Evolutionary conservation across 1,140 invertebrate species (phyloP).

Genomic region (Drosophila nigromelanica): DNA sequence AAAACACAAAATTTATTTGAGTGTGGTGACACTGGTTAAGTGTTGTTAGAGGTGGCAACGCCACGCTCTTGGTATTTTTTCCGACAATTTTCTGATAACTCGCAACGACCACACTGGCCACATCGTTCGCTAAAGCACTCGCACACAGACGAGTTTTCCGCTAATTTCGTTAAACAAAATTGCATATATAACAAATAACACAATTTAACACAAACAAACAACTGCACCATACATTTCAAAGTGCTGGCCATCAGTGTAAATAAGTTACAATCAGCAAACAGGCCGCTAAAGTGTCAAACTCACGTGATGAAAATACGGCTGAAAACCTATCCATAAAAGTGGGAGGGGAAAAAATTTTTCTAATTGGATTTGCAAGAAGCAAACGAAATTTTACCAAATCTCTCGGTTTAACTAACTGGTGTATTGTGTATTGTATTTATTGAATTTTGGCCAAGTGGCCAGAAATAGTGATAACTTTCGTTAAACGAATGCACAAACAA

Average conservation of each 20-base stretch:
- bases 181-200: constrained; percentile 57
- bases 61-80: constrained; percentile 13
- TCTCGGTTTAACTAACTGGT: neutral
- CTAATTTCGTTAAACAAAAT: constrained; percentile 60
- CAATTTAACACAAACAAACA: constrained; percentile 51
- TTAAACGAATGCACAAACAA: constrained; percentile 53
- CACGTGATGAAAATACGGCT: constrained; percentile 80
- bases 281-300: constrained; percentile 36
- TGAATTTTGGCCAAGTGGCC: constrained; percentile 8
- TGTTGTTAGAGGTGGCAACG: constrained; percentile 18
- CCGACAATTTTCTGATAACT: neutral
- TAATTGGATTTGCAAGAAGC: constrained; percentile 54
- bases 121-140: constrained; percentile 50
- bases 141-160: constrained; percentile 62
- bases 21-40: constrained; percentile 17
- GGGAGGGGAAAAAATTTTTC: constrained; percentile 64
- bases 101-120: constrained; percentile 18
- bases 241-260: constrained; percentile 41
- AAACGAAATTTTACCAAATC: constrained; percentile 19
- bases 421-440: neutral
- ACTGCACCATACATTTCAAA: constrained; percentile 24
- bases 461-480: constrained; percentile 22
- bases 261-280: constrained; percentile 16
- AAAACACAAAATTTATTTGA: no score
- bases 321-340: constrained; percentile 61